Base-by-base conservation (phyloP, 2,113 vertebrate genomes). In the Poeciliopsis prolifica region DNA sequence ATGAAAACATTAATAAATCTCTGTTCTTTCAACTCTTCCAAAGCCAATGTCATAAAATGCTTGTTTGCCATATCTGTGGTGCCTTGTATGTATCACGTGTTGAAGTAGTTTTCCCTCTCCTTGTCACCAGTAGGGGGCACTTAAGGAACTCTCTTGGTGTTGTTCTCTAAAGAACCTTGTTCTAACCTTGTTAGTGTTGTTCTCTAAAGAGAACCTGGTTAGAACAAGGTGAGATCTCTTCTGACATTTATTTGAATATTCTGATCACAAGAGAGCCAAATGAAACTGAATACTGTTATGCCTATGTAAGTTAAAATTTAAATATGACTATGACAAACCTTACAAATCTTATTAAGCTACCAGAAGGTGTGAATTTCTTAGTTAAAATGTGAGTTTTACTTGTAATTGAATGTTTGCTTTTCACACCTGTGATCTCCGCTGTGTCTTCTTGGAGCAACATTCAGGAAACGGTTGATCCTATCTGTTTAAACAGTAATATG, bases 111-210 rank as follows among this genome's bases (percentile, higher is more conserved):
- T 58, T 58, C 51, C 22, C 51, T 58, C 9, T n/a, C 24, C 51
- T n/a, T 58, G 4, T 28, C 37, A 74, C 69, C 88, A 88, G 73
- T 73, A 90, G 86, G 60, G 78, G 86, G 86, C 63, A 70, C 71
- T 35, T 5, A 19, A 17, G n/a, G 22, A 62, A 75, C 65, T 22
- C 22, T 58, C 2, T 24, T 58, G 51, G 22, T 58, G 22, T 54
- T 24, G 24, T 58, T 35, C 33, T 35, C 33, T 35, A 35, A 35
- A 7, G 1, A 8, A 7, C 31, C 29, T 29, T 29, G 29, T 29
- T 29, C 31, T 33, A 33, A 33, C 31, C 31, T 3, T 0, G 22
- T 54, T n/a, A 54, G 7, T 54, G 22, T 54, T 24, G 24, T 54
- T 29, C 29, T 29, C 29, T 29, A 29, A 29, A 29, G 2, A 29